Evolutionary conservation across 2,797 vertebrate species (phyloP).

Genomic region (Sebastes itinus): DNA sequence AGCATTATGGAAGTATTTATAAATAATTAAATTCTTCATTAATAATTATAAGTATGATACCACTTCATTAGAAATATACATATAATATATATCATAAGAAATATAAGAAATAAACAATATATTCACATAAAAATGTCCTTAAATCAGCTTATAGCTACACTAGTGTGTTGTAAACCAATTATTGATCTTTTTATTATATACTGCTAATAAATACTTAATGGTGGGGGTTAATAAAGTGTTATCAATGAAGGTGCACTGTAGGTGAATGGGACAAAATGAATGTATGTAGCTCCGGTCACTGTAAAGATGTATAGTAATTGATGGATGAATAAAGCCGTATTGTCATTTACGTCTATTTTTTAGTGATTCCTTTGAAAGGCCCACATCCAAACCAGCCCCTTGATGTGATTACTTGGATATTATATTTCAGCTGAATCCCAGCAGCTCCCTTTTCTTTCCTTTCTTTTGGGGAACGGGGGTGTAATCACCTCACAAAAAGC

Average conservation of each 20-base stretch:
- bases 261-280: background rate
- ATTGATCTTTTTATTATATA: background rate
- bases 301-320: background rate
- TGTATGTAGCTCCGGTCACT: background rate
- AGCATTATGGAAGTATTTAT: background rate
- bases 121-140: background rate
- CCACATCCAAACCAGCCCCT: background rate
- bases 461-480: constrained; percentile 19
- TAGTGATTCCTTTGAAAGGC: background rate
- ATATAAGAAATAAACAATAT: background rate
- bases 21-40: background rate
- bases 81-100: background rate
- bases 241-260: too few relatives aligned
- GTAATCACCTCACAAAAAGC: constrained; percentile 49
- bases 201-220: background rate
- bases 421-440: constrained; percentile 29
- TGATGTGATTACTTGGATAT: constrained; percentile 18
- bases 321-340: background rate
- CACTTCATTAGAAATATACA: background rate
- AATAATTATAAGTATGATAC: background rate
- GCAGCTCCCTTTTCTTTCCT: background rate
- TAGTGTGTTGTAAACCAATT: background rate
- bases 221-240: too few relatives aligned
- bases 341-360: constrained; percentile 4
- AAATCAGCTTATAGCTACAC: background rate